Base-by-base conservation (phyloP, 2,888 invertebrate species). In the Caenorhabditis sp. region DNA sequence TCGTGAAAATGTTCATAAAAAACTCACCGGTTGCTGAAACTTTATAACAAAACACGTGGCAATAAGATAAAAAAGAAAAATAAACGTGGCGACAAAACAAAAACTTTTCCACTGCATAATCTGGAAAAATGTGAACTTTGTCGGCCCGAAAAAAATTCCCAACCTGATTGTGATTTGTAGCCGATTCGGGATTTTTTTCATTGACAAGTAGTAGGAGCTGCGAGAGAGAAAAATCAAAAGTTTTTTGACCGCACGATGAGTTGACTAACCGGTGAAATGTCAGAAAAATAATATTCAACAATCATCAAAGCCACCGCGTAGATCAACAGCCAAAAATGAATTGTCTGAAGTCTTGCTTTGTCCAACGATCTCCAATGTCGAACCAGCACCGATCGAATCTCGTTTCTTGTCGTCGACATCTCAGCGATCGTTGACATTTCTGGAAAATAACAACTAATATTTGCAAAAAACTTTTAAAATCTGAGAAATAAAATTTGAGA, bases 291-390 rank as follows among this genome's bases (percentile, higher is more conserved):
- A 63, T 83, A 83, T 27, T 83, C 83, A 12, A 85, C 73, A 69
- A 86, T 86, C 21, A 87, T 81, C 59, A 84, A 83, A 12, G 85
- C 84, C 6, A 80, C 72, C 26, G 85, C 72, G 62, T 83, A 86
- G 10, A 84, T 73, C 58, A 86, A 78, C 8, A 87, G 77, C 85
- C 87, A 87, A 31, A 87, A 67, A 62, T 85, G 85, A 66, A 86
- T 82, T 1, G 83, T 84, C 64, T 86, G 84, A 24, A 87, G 78
- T 21, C 86, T 75, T 19, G 86, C 86, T 27, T 83, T 76, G 69
- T 86, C 86, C 53, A 86, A 70, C 6, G 79, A 77, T 24, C 83
- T 76, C 86, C 86, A 86, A 64, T 86, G 86, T 10, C 83, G 76
- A 6, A 82, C 79, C 17, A 86, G 77, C 17, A 86, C 86, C 31